phyloP scores from a whole-genome alignment of 92 coral and sea anemone genomes.

The Ricordea florida region DNA sequence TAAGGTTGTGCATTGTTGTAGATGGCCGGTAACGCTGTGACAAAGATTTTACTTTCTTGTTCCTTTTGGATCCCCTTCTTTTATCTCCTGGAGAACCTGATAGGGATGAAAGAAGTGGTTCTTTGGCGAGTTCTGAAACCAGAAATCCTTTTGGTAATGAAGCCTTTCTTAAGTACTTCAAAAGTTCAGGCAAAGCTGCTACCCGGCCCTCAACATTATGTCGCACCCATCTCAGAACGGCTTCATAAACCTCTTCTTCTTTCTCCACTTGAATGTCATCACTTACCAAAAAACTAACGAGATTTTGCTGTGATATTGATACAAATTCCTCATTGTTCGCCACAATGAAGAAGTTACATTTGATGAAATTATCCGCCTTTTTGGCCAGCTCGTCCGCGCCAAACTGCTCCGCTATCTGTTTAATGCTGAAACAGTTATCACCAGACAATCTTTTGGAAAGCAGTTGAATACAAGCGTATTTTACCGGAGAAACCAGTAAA shows the following conservation, averaged over 20 bases:
- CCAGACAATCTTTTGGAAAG: conserved; percentile 41
- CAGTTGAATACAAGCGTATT: conserved; percentile 66
- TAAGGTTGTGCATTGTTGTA: conserved; percentile 43
- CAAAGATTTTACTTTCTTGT: not conserved
- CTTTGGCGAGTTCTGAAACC: conserved; percentile 24
- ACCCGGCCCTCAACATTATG: conserved; percentile 43
- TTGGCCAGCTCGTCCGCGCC: conserved; percentile 46
- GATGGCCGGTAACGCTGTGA: conserved; percentile 48
- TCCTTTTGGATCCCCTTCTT: conserved; percentile 34
- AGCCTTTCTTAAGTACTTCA: conserved; percentile 26
- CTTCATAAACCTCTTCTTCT: conserved; percentile 68
- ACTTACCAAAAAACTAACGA: conserved; percentile 35
- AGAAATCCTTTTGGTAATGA: conserved; percentile 54
- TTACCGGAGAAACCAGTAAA: conserved; percentile 61
- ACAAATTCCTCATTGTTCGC: conserved; percentile 67
- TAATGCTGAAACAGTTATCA: conserved; percentile 68
- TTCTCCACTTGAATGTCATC: conserved; percentile 59
- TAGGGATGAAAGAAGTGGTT: conserved; percentile 50
- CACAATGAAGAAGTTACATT: conserved; percentile 47
- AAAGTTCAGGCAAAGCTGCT: conserved; percentile 31
- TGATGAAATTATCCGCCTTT: conserved; percentile 55
- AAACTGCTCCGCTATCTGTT: conserved; percentile 66
- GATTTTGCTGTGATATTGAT: conserved; percentile 33
- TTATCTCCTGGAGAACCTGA: too few relatives aligned
- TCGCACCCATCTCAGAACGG: conserved; percentile 72